Evolutionary conservation across 2,113 vertebrate genomes (phyloP), one percentile per base, ranked within the genome.

Genomic region (Hypocryptadius cinnamomeus): DNA sequence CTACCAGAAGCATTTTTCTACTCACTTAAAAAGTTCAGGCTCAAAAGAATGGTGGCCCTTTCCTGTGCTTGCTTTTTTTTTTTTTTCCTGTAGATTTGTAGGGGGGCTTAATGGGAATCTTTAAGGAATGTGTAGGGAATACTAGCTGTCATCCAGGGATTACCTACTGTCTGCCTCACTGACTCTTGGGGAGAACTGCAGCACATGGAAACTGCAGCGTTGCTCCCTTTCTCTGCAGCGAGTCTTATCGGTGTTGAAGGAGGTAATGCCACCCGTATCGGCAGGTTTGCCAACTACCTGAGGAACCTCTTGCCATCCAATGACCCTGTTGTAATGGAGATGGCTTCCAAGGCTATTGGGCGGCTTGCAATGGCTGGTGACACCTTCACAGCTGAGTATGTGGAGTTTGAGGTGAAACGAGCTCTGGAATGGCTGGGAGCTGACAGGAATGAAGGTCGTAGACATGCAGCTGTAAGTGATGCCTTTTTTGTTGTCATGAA

Each of bases 341-440:
- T 99, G 99, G 99, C 99, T 15, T 99, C 99, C 73, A 99, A 99
- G 96, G 99, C 99, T 78, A 99, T 99, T 5, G 99, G 99, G 30
- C 97, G 99, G 70, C 98, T 99, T 6, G 99, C 99, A 0, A 99
- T 99, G 99, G 99, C 99, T 3, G 99, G 99, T 25, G 99, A 99
- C 97, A 99, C 99, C 73, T 99, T 99, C 84, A 99, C 99, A 1
- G 99, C 99, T 1, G 99, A 99, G 77, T 99, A 99, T 30, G 99
- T 99, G 96, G 99, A 99, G 97, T 99, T 99, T 94, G 99, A 99
- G 90, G 99, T 99, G 97, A 99, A 99, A 94, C 98, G 99, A 94
- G 99, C 99, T 42, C 97, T 99, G 97, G 99, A 99, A 71, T 99
- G 99, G 99, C 97, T 99, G 91, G 99, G 99, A 85, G 98, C 99